Evolutionary conservation across 2,113 vertebrate genomes (phyloP), one percentile per base, ranked within the genome.

Genomic region (Podarcis raffonei): DNA sequence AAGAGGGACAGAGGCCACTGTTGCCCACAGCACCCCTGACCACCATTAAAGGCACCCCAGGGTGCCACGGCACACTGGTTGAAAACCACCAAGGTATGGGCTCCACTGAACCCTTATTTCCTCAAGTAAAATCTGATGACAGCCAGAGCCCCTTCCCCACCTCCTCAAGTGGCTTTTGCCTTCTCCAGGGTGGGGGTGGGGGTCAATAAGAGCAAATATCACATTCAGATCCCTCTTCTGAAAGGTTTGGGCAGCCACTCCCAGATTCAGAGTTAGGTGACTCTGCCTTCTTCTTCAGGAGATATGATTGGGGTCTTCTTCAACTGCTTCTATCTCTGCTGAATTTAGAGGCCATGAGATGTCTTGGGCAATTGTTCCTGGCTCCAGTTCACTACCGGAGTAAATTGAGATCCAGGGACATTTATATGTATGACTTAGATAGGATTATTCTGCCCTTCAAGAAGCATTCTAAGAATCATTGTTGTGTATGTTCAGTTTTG

Each of bases 401-500:
- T 18, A 8, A 22, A 7, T 6, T 74, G 69, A 59, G 48, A 23
- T 42, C 16, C 25, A 8, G 3, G 68, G 39, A 27, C 27, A 23
- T 53, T 39, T 6, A 32, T 4, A 37, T 37, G 25, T 20, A 22
- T 25, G 32, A 39, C 2, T 25, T 1, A 16, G 32, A 72, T 48
- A 0, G 1, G 0, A 0, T 11, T 1, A 15, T 16, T 69, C 57
- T 71, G 53, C 80, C 66, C 71, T 27, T 42, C 79, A 32, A 0
- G 74, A 75, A 4, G 18, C 0, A 4, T 72, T 39, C 65, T n/a
- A 62, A 62, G 59, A 62, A 62, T 22, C 53, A 1, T 13, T 0
- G n/a, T 2, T 53, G 48, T 53, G 48, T 53, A 53, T 53, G 48
- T 53, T 12, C 48, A 53, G 48, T 53, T 53, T 53, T 53, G 48